phyloP scores from a whole-genome alignment of 1,140 invertebrate genomes.

The Nephila pilipes region DNA sequence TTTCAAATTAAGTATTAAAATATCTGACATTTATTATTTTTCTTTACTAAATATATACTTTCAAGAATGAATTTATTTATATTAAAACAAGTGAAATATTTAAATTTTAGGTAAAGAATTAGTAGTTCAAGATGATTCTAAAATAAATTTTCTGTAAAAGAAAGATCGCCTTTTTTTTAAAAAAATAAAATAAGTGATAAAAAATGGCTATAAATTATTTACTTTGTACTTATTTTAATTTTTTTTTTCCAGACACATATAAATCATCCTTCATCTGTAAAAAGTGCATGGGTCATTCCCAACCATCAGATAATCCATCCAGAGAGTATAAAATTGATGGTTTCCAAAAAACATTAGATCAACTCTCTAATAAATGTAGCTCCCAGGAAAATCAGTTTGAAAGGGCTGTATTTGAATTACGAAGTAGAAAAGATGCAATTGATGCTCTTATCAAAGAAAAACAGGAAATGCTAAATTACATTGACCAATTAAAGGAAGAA shows the following conservation, averaged over 20 bases:
- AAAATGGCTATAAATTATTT: no score
- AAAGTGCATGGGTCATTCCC: constrained; percentile 43
- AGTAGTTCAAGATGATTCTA: no score
- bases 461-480: background rate
- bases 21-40: no score
- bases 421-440: background rate
- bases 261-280: constrained; percentile 58
- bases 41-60: no score
- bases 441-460: constrained; percentile 49
- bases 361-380: constrained; percentile 10
- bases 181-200: no score
- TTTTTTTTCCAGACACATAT: constrained; percentile 27
- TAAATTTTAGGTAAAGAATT: no score
- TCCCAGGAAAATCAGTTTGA: constrained; percentile 32
- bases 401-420: background rate
- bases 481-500: background rate
- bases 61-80: no score
- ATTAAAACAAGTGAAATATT: no score
- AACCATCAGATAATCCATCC: background rate
- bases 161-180: no score
- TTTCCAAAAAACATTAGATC: background rate
- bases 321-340: background rate
- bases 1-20: no score
- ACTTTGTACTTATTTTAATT: background rate
- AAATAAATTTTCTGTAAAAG: no score